Evolutionary conservation across 2,888 invertebrate species (phyloP).

Genomic region (Zygothrica quintamaculata): DNA sequence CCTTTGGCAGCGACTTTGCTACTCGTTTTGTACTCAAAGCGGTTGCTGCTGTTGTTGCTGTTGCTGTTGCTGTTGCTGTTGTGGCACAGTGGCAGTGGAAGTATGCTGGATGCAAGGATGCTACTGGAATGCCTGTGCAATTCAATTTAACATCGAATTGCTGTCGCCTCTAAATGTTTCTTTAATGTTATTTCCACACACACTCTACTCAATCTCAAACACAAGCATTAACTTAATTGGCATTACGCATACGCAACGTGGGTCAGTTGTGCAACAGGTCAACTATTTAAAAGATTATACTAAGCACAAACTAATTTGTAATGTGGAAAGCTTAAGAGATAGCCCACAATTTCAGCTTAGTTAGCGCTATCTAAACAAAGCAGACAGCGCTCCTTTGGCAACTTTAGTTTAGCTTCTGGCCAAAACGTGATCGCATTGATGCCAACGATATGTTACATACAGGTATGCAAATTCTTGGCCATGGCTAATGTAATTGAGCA

Average conservation of each 20-base stretch:
- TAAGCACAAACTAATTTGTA: neutral
- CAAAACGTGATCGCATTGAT: too few species aligned
- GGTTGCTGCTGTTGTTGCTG: too few species aligned
- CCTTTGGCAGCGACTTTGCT: slow-evolving; percentile 75
- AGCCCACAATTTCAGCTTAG: too few species aligned
- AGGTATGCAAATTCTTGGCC: slow-evolving; percentile 3
- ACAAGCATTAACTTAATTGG: slow-evolving; percentile 68
- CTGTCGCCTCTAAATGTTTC: slow-evolving; percentile 76
- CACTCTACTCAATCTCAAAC: slow-evolving; percentile 49
- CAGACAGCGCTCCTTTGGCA: too few species aligned
- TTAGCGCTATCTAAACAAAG: too few species aligned
- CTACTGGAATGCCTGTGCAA: slow-evolving; percentile 34
- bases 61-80: slow-evolving; percentile 22
- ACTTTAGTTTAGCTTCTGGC: too few species aligned
- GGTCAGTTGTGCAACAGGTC: slow-evolving; percentile 53
- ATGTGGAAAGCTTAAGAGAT: too few species aligned
- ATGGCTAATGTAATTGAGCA: slow-evolving; percentile 4
- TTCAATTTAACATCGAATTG: slow-evolving; percentile 75
- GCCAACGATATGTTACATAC: too few species aligned
- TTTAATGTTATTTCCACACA: slow-evolving; percentile 72
- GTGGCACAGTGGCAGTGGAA: slow-evolving; percentile 28
- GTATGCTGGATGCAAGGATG: slow-evolving; percentile 3
- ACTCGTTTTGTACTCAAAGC: slow-evolving; percentile 70
- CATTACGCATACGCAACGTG: slow-evolving; percentile 65
- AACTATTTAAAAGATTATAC: slow-evolving; percentile 19